Evolutionary conservation across 2,113 vertebrate genomes (phyloP).

Genomic region (Siphamia tubifer): DNA sequence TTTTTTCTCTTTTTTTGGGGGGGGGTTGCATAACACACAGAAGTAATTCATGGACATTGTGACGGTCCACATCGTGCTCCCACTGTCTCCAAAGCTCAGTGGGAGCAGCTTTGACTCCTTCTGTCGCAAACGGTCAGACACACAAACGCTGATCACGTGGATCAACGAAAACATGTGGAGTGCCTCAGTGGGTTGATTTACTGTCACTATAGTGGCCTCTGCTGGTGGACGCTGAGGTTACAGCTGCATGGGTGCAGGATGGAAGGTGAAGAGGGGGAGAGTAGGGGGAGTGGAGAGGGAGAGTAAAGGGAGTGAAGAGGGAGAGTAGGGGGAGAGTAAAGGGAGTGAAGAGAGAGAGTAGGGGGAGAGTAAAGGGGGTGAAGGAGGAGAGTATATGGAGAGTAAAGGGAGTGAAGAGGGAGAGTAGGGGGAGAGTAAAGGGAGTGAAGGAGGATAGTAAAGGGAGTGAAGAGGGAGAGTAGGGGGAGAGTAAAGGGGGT

Average conservation of each 20-base stretch:
- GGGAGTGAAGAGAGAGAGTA: too few species aligned
- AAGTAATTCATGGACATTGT: not conserved
- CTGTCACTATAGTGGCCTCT: conserved; percentile 68
- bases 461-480: too few species aligned
- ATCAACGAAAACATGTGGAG: conserved; percentile 14
- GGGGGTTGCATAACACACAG: not conserved
- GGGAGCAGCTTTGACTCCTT: not conserved
- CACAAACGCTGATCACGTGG: conserved; percentile 31
- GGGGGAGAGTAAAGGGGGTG: not conserved
- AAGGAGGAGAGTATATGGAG: too few species aligned
- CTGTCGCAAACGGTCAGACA: not conserved
- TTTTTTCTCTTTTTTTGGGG: too few species aligned
- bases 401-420: not conserved
- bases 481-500: too few species aligned
- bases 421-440: not conserved
- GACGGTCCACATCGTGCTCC: not conserved
- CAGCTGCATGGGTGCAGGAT: not conserved
- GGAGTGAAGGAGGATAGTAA: not conserved
- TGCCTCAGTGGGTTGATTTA: not conserved
- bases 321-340: not conserved
- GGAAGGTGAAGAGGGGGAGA: too few species aligned
- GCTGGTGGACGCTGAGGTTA: conserved; percentile 22
- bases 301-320: not conserved
- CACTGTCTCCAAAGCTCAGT: not conserved
- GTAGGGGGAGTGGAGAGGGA: not conserved